Evolutionary conservation across 2,888 invertebrate genomes (phyloP), one percentile per base, ranked within the genome.

Genomic region (Spilosoma lubricipeda): DNA sequence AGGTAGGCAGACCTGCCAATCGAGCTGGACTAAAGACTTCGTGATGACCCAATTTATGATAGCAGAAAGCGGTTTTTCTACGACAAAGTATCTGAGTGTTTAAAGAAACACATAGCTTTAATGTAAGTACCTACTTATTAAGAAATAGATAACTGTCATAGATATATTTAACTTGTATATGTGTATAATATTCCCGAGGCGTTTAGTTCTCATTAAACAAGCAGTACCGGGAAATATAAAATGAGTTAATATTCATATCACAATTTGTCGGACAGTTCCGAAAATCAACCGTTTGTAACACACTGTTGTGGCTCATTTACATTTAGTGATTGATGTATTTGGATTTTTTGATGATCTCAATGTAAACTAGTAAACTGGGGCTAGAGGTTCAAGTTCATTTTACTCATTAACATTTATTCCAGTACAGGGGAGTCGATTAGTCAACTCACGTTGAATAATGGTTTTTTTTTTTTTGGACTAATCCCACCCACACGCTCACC

Each of bases 121-220:
- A 52, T 52, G 52, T 52, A 39, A 11, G 39, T 39, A 48, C 1
- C 23, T 20, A 56, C 52, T n/a, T 59, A 27, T 27, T 59, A 13
- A 59, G 59, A 15, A 30, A 30, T 30, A 18, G 7, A 15, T 63
- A 30, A 63, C 30, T 18, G 27, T 15, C 27, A 59, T 27, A 27
- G 59, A n/a, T 59, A 59, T 59, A 67, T 45, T 45, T 30, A 67
- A 30, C 27, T 45, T 27, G 27, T 27, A 27, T 45, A 18, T 45
- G 23, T 56, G n/a, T 67, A 11, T 65, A 71, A 74, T 82, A 82
- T 74, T 73, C 76, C 27, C n/a, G 20, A 11, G 56, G 81, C 67
- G 83, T 84, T 39, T 70, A 67, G 76, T 82, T 82, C 73, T 63
- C 70, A 72, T 75, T 82, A 80, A 80, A 73, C 74, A 65, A 65